Evolutionary conservation across 1,140 invertebrate species (phyloP), one percentile per base, ranked within the genome.

Genomic region (Drosophila eugracilis): DNA sequence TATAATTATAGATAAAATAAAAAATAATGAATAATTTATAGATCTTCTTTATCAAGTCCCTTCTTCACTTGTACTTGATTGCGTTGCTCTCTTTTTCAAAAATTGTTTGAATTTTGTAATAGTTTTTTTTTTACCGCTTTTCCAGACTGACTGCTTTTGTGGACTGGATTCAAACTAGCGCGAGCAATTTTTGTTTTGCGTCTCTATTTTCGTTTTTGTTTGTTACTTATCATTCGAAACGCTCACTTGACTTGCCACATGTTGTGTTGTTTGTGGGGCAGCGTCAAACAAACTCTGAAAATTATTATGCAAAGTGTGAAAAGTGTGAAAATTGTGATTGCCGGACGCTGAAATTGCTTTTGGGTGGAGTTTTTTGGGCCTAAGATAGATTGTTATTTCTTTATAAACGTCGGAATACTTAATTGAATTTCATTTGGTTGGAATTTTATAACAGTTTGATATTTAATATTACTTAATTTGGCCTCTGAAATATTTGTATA

Each of bases 91-190:
- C 48, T 53, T 63, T 63, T 54, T 14, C 22, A 52, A 59, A 73
- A 62, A 62, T 62, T 52, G 48, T 53, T 74, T 74, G 42, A 53
- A 74, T 74, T 74, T 74, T 74, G 70, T 74, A 74, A 74, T 74
- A 48, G 32, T 28, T 59, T 58, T 57, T 48, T 66, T 66, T 53
- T 22, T 26, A n/a, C n/a, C n/a, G 19, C 30, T 45, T 55, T 49
- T 63, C 65, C 37, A 34, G 62, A 67, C 62, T 67, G 65, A 67
- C 65, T 67, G 62, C 62, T 67, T 67, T 67, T 50, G 36, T 47
- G 62, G 30, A 67, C 63, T 53, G 65, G 34, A 67, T 67, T 63
- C 22, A 63, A 74, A 53, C 34, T 32, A 69, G 66, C 50, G 50
- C 66, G 65, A 65, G 50, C 65, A 70, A 70, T 70, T 70, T 70